phyloP scores from a whole-genome alignment of 2,888 invertebrate species.

The Leucoma salicis region DNA sequence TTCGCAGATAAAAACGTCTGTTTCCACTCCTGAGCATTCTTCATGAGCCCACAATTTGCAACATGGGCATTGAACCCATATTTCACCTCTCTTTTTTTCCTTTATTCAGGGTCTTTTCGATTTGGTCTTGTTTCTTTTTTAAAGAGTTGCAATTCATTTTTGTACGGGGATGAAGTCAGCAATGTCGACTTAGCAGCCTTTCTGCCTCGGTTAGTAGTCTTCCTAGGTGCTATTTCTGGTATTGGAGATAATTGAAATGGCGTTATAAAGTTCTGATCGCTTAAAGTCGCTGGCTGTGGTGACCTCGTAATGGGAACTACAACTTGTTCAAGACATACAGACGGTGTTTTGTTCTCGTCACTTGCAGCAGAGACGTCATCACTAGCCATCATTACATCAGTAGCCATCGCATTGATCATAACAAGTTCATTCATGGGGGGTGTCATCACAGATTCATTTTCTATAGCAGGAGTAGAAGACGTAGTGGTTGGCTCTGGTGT shows the following conservation, averaged over 20 bases:
- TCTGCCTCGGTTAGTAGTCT: not conserved
- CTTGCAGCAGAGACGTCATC: not conserved
- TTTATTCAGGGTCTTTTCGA: not conserved
- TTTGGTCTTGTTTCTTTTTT: not conserved
- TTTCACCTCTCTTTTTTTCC: slow-evolving; percentile 9
- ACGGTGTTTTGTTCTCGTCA: not conserved
- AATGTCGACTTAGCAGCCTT: not conserved
- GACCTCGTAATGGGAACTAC: not conserved
- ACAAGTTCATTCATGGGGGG: slow-evolving; percentile 23
- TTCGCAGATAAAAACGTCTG: slow-evolving; percentile 5
- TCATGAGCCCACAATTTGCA: slow-evolving; percentile 7
- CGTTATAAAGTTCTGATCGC: not conserved
- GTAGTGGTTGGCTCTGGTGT: slow-evolving; percentile 37
- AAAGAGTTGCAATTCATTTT: not conserved
- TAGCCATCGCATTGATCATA: no score
- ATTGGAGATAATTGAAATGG: not conserved
- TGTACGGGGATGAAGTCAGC: not conserved
- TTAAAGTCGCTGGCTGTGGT: not conserved
- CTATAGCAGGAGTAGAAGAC: slow-evolving; percentile 37
- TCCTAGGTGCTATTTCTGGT: not conserved
- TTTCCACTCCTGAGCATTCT: slow-evolving; percentile 3
- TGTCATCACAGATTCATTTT: slow-evolving; percentile 36
- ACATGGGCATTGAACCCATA: slow-evolving; percentile 14
- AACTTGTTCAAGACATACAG: not conserved
- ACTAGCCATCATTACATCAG: no score